phyloP scores from a whole-genome alignment of 1,140 invertebrate species.

The Eumaeus atala region DNA sequence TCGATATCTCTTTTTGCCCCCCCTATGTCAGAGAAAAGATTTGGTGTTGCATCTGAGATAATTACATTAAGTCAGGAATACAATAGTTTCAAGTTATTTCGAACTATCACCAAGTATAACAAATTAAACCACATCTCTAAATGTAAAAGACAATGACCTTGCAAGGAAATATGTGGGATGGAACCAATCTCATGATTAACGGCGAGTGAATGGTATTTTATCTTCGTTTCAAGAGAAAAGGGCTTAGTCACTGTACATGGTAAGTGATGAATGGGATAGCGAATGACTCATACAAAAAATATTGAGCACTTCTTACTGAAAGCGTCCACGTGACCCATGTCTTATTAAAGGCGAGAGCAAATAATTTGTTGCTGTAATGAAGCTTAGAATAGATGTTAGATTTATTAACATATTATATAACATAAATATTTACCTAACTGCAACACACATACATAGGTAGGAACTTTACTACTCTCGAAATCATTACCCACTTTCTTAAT shows the following conservation, averaged over 20 bases:
- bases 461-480: too few relatives aligned
- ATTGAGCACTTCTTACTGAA: not conserved
- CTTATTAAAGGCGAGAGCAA: not conserved
- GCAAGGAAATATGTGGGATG: constrained; percentile 31
- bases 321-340: not conserved
- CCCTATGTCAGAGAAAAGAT: too few relatives aligned
- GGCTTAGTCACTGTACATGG: constrained; percentile 21
- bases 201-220: constrained; percentile 22
- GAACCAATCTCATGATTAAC: constrained; percentile 26
- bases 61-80: too few relatives aligned
- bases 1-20: too few relatives aligned
- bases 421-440: too few relatives aligned
- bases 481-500: too few relatives aligned
- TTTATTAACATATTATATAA: not conserved
- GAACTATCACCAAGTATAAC: too few relatives aligned
- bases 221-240: constrained; percentile 30
- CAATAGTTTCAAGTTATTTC: too few relatives aligned
- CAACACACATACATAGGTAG: too few relatives aligned
- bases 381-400: not conserved
- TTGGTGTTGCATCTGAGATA: too few relatives aligned
- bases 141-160: constrained; percentile 24
- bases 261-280: constrained; percentile 20
- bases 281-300: not conserved
- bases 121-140: not conserved
- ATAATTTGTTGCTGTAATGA: too few relatives aligned